Base-by-base conservation (phyloP, 2,797 vertebrate species). In the Melanogrammus aeglefinus region DNA sequence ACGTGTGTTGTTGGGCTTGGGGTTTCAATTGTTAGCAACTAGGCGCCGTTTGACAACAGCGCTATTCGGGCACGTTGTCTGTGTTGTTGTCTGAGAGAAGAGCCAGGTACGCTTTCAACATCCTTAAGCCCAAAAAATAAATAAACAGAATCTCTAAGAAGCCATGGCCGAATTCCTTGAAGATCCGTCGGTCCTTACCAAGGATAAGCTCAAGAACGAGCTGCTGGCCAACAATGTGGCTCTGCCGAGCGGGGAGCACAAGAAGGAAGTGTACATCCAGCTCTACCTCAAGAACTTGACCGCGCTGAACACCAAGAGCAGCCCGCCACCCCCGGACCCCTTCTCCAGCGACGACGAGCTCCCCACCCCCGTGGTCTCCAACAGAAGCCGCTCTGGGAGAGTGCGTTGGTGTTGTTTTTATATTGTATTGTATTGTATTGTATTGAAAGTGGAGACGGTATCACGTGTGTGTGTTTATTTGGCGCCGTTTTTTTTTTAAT, bases 201-300 rank as follows among this genome's bases (percentile, higher is more conserved):
- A 98, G 86, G 97, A 98, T 80, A 96, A 96, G 92, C 95, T 98
- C 84, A 98, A 98, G 91, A 97, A 86, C 80, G 97, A 97, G 95
- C 93, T 98, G 44, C 82, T 96, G 27, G 96, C 96, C 35, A 96
- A 98, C 95, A 96, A 96, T 73, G 96, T 98, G 90, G 86, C 93
- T 47, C 95, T 98, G 69, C 97, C 96, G 71, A 92, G 91, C 85
- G 96, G 96, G 70, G 96, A 98, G 86, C 96, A 98, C 79, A 96
- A 94, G 77, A 98, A 98, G 86, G 96, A 98, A 84, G 97, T 98
- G 14, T 98, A 98, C 6, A 96, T 98, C 85, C 96, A 97, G 94
- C 94, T 98, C 72, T 98, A 98, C 89, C 93, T 96, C 86, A 96
- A 96, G 82, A 95, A 97, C 88, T 90, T 98, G 36, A 97, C 95